Base-by-base conservation (phyloP, 2,797 vertebrate genomes). In the Crossoptilon crossoptilon region DNA sequence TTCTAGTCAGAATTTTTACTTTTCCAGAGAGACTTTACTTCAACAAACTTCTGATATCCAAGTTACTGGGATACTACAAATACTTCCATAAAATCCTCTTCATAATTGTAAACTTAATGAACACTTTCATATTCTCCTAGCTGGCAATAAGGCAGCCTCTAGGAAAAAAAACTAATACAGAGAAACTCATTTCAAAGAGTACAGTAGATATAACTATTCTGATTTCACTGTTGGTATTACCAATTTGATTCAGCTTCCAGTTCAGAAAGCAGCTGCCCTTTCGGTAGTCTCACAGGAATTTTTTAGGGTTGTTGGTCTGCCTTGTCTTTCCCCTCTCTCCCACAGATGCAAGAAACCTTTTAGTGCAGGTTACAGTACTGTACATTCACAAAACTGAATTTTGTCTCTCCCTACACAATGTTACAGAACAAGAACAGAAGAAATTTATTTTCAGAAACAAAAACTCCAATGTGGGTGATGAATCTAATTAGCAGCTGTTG, bases 361-460 rank as follows among this genome's bases (percentile, higher is more conserved):
- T n/a, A 82, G 76, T 48, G 80, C 33, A 56, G 86, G 58, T 90
- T 69, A 76, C 90, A 88, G 73, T 51, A 81, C 68, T 81, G 81
- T 96, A 96, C 94, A 96, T 97, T 96, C 92, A 95, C 80, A 88
- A 84, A 87, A 77, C 74, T 37, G 46, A 73, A 48, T 46, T 92
- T 71, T 4, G 10, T 35, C 90, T 93, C 91, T 95, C 93, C 72
- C 85, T 96, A 93, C 21, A 55, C 84, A 88, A 31, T 46, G 88
- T 70, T 86, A 73, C 79, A 94, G 90, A 71, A 80, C 62, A 91
- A 70, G 85, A 71, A 4, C 66, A 66, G 87, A 93, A 84, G 11
- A 80, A 51, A 83, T 12, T 16, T 69, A n/a, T 77, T 91, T 87
- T 89, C n/a, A 84, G 90, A 93, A 94, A 92, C 48, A 86, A 88